Evolutionary conservation across 2,888 invertebrate species (phyloP).

Genomic region (Sepioteuthis lessoniana): DNA sequence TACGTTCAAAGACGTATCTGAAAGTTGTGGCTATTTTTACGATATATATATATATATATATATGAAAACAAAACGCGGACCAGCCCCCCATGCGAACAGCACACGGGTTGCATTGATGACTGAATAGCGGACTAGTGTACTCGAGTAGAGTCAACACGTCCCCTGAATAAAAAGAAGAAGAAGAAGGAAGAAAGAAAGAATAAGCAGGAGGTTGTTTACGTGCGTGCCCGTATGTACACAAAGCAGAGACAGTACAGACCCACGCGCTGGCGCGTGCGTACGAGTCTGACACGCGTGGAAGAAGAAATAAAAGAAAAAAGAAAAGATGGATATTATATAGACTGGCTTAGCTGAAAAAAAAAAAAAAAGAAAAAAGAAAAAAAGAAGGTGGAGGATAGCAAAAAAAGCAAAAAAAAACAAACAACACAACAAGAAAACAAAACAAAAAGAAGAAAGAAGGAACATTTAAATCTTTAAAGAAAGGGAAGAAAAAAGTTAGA

Average conservation of each 20-base stretch:
- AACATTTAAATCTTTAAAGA: too few relatives aligned
- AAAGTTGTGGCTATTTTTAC: not conserved
- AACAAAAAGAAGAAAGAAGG: too few relatives aligned
- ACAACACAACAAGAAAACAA: not conserved
- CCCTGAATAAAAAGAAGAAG: not conserved
- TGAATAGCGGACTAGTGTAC: too few relatives aligned
- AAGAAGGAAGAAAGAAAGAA: too few relatives aligned
- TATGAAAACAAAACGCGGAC: not conserved
- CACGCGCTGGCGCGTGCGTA: not conserved
- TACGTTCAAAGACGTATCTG: not conserved
- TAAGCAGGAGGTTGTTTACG: not conserved
- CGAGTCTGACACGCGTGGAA: not conserved
- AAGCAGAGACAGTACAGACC: not conserved
- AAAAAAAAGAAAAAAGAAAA: not conserved
- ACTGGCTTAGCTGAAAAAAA: conserved; percentile 1
- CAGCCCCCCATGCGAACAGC: not conserved
- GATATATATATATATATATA: not conserved
- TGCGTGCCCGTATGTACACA: not conserved
- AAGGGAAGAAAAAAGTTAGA: not conserved
- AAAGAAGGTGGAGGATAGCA: not conserved
- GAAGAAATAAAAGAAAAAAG: not conserved
- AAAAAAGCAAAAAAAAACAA: not conserved
- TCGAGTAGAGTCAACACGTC: too few relatives aligned
- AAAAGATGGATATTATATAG: not conserved
- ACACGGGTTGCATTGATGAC: not conserved